Percentiles rank a stretch among this genome's conserved stretches.
Evolutionary conservation across 2,888 invertebrate genomes (phyloP).

Genomic region (Diogma glabrata): DNA sequence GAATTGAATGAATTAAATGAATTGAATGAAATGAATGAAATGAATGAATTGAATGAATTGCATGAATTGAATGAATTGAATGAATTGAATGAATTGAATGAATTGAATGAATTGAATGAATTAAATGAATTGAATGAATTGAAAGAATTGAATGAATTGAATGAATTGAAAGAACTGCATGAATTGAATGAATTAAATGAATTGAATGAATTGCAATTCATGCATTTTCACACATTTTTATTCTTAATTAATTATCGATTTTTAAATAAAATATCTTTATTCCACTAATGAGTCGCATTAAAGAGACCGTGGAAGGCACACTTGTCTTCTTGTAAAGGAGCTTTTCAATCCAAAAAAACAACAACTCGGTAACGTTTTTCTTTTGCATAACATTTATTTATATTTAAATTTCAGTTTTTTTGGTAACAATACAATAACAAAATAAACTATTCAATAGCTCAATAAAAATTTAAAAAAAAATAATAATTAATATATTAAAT

Average conservation of each 20-base stretch:
- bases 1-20: no score
- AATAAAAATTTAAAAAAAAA: background rate
- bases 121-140: no score
- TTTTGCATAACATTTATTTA: slow-evolving; percentile 1
- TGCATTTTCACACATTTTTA: background rate
- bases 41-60: no score
- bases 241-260: background rate
- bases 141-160: no score
- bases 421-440: slow-evolving; percentile 1
- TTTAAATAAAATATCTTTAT: slow-evolving; percentile 1
- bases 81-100: no score
- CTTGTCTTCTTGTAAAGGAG: background rate
- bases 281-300: background rate
- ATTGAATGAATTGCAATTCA: no score
- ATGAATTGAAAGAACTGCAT: no score
- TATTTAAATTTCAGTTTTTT: slow-evolving; percentile 3
- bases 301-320: slow-evolving; percentile 3
- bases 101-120: no score
- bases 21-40: no score
- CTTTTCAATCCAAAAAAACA: background rate
- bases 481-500: no score
- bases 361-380: background rate
- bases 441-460: background rate
- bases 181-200: no score
- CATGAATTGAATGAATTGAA: no score